A percentile compares a stretch with the other conserved stretches of the same genome.
These are phyloP conservation scores for Scaptomyza hsui DNA, from an alignment of 1,140 invertebrate species.

Conservation along the genomic window DNA sequence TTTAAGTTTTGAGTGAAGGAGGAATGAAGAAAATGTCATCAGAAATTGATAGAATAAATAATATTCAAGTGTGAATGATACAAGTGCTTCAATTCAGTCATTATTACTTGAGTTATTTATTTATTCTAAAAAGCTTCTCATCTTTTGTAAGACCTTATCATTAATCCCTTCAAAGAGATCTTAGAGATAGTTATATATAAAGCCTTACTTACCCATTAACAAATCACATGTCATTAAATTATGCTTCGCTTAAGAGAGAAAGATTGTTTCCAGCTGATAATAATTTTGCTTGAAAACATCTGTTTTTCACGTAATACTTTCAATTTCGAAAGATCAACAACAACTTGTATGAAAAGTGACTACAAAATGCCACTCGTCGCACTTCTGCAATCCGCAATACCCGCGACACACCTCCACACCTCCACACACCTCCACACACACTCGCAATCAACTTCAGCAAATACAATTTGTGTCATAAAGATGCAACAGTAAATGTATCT, in stretches of 20 bases:
- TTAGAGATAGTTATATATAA: background rate
- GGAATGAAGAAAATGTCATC: background rate
- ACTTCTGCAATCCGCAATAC: conserved; percentile 20
- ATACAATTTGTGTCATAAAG: conserved; percentile 55
- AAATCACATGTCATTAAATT: background rate
- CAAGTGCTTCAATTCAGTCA: no score
- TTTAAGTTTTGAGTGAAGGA: background rate
- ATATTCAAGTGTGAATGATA: no score
- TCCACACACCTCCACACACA: background rate
- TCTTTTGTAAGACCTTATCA: no score
- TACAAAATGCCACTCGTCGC: conserved; percentile 13
- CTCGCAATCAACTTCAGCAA: background rate
- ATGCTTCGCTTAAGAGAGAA: background rate
- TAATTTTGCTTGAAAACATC: background rate
- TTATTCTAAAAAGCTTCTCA: no score
- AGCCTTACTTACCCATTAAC: background rate
- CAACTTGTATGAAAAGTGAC: conserved; percentile 14
- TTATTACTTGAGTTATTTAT: no score
- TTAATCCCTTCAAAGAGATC: no score
- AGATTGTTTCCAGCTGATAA: conserved; percentile 2
- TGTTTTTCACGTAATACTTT: conserved; percentile 6
- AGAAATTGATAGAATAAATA: background rate
- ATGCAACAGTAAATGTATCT: conserved; percentile 67
- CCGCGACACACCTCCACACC: conserved; percentile 1
- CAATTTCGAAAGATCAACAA: conserved; percentile 9